These are phyloP conservation scores for Oxyruncus cristatus DNA, from an alignment of 2,113 vertebrate species.

Conservation along the genomic window DNA sequence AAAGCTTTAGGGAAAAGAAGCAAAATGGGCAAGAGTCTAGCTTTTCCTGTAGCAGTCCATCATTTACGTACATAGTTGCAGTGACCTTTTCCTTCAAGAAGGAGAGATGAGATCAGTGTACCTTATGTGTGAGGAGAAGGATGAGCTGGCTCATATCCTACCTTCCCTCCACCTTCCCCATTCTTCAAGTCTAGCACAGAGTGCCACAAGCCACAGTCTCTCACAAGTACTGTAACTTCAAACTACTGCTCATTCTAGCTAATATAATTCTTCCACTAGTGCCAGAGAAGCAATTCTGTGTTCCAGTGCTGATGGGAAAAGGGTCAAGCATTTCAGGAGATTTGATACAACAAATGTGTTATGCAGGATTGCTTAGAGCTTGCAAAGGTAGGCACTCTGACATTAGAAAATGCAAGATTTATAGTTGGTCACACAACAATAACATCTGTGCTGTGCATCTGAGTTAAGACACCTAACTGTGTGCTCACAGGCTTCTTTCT, in stretches of 20 bases:
- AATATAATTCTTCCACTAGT: not conserved
- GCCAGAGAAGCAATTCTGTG: not conserved
- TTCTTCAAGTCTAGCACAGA: not conserved
- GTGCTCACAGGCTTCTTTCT: not conserved
- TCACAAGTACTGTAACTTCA: not conserved
- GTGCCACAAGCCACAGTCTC: not conserved
- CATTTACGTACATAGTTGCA: not conserved
- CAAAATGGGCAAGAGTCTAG: not conserved
- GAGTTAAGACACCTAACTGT: not conserved
- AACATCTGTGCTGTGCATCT: not conserved
- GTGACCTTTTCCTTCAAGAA: not conserved
- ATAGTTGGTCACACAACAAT: not conserved
- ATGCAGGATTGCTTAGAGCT: not conserved
- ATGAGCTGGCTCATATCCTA: not conserved
- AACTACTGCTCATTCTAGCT: not conserved
- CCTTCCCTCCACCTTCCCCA: accelerated
- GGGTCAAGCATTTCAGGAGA: not conserved
- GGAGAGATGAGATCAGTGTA: not conserved
- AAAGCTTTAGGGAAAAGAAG: not conserved
- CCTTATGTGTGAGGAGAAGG: not conserved
- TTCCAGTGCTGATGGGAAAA: not conserved
- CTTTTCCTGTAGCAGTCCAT: not conserved
- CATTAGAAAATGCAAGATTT: not conserved
- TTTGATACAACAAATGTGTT: not conserved
- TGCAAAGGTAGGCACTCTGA: not conserved